Evolutionary conservation across 2,113 vertebrate genomes (phyloP), one percentile per base, ranked within the genome.

Genomic region (Epinephelus cyanopodus): DNA sequence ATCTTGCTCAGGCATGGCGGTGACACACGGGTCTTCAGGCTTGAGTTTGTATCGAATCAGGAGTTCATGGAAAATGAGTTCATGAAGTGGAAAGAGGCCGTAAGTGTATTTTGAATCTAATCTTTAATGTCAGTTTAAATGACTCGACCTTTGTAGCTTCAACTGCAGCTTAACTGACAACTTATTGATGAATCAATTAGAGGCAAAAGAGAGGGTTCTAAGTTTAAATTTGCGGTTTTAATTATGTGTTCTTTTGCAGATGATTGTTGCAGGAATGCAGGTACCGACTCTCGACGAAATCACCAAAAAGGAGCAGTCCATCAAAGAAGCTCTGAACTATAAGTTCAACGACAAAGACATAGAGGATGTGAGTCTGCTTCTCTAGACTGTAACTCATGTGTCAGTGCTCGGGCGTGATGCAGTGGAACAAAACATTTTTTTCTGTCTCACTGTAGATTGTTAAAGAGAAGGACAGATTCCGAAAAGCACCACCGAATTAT

Each of bases 281-380:
- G 93, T 99, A 80, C 98, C 98, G 1, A 99, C 98, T 53, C 92
- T 99, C n/a, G 98, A 99, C 84, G 98, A 99, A 90, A 97, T 99
- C 93, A 96, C 96, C 93, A 99, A 97, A 94, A 99, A 99, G 85
- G 98, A 99, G 88, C 93, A 99, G 87, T 96, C 97, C 85, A 99
- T 99, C 94, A 99, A 99, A 96, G 98, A 99, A 93, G 98, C 98
- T 19, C 93, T 99, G 84, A 99, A 99, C 92, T 97, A 99, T 90
- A 99, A 99, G 90, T 99, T 99, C 87, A 99, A 99, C 48, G 98
- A 99, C 89, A 98, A 99, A 94, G 98, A 99, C 91, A 99, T 99
- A 70, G 98, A 99, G 77, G 98, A 99, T 94, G 98, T 99, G 90
- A 95, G 96, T 89, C 2, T 45, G 21, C n/a, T 15, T 77, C 1